Evolutionary conservation across 2,113 vertebrate species (phyloP).

Genomic region (Gallinago undulata): DNA sequence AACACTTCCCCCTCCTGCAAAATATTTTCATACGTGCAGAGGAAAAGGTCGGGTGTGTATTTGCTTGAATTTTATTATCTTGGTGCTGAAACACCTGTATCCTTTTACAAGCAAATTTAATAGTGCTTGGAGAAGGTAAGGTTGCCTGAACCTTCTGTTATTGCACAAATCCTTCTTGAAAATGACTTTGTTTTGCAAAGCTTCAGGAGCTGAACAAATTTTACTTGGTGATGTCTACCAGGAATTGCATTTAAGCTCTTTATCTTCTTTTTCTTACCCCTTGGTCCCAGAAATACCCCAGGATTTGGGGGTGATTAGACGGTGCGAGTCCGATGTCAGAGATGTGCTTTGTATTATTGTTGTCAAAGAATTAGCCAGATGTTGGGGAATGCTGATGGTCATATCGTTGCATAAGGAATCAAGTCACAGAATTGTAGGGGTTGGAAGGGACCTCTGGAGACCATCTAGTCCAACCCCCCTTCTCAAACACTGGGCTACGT

Average conservation of each 20-base stretch:
- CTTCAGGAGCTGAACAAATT: background rate
- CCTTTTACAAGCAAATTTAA: background rate
- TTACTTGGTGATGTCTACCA: background rate
- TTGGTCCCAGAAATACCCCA: background rate
- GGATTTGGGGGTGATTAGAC: background rate
- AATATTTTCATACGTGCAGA: accelerated
- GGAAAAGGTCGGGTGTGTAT: background rate
- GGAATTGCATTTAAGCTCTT: background rate
- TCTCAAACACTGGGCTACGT: accelerated
- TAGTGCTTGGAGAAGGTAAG: background rate
- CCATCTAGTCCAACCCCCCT: too few relatives aligned
- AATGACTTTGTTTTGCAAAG: background rate
- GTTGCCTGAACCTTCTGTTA: background rate
- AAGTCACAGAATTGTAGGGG: too few relatives aligned
- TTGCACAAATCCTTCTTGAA: background rate
- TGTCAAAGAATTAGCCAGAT: background rate
- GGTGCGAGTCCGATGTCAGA: background rate
- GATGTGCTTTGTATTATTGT: accelerated
- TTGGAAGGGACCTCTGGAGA: too few relatives aligned
- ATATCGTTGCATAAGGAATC: background rate
- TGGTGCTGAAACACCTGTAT: background rate
- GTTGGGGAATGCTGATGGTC: background rate
- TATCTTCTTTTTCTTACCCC: background rate
- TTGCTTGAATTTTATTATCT: background rate
- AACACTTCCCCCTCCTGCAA: background rate